phyloP scores from a whole-genome alignment of 2,888 invertebrate species.

The Chrysodeixis includens region DNA sequence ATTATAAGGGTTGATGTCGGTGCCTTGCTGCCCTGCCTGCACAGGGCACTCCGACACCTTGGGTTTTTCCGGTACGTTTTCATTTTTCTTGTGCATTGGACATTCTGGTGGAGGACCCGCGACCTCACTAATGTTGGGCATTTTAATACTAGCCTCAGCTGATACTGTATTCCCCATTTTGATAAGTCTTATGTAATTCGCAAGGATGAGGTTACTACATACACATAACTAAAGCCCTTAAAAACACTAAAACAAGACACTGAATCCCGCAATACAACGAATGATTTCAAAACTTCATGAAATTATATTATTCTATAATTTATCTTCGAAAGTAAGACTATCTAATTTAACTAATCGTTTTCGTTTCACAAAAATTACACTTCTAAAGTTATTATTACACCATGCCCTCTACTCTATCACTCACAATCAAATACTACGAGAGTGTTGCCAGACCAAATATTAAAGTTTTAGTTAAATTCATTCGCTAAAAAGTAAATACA shows the following conservation, averaged over 20 bases:
- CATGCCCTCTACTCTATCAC: not conserved
- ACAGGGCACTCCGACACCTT: conserved; percentile 93
- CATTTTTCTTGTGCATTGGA: conserved; percentile 93
- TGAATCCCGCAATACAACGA: conserved; percentile 1
- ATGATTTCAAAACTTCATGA: not conserved
- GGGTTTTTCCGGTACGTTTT: conserved; percentile 55
- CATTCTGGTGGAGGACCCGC: conserved; percentile 93
- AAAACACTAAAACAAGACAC: not conserved
- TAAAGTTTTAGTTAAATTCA: too few species aligned
- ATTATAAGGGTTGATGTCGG: conserved; percentile 94
- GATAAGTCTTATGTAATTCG: conserved; percentile 79
- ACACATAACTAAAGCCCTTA: conserved; percentile 16
- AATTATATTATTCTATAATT: not conserved
- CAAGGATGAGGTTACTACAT: conserved; percentile 65
- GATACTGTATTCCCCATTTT: conserved; percentile 84
- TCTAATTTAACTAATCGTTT: conserved; percentile 4
- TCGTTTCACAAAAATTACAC: not conserved
- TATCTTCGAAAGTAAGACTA: not conserved
- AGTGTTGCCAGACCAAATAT: not conserved
- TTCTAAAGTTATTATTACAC: not conserved
- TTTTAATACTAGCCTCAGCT: conserved; percentile 71
- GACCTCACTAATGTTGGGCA: conserved; percentile 60
- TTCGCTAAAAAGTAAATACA: too few species aligned
- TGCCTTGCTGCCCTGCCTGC: conserved; percentile 89
- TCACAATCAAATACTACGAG: not conserved